Base-by-base conservation (phyloP, 2,888 invertebrate genomes). In the Xestia rhomboidea region DNA sequence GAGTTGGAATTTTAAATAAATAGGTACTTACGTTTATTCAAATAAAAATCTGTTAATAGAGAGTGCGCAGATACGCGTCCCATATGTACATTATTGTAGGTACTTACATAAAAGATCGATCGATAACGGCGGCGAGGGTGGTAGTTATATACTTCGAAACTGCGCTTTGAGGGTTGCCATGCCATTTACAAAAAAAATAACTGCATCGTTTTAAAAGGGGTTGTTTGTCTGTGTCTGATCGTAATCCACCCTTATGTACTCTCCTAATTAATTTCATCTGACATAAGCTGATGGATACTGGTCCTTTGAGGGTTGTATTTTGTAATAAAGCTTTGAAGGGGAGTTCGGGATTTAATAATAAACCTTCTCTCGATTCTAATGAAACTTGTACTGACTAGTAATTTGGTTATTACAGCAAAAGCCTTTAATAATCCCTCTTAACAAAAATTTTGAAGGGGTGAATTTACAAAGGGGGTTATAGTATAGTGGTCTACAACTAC, bases 301-400 rank as follows among this genome's bases (percentile, higher is more conserved):
- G 44, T 7, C 27, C 44, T 81, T 73, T 80, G 66, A 62, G 24
- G 60, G 38, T 62, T 62, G 44, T 11, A n/a, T 38, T 80, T 67
- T 77, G 5, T 41, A 41, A 30, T 69, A 46, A 27, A 6, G 18
- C 1, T 64, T 66, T 41, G 18, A 71, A 44, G 57, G 71, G 44
- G n/a, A 57, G 13, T 66, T 57, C 0, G 11, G 4, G 4, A 41
- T 41, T n/a, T 34, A n/a, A 34, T 67, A 67, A 60, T 68, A 38
- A 68, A 38, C 11, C 18, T 3, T 46, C 7, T 34, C 30, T 24
- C 1, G 3, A 7, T 46, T 77, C 63, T 38, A 46, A 54, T 64
- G 49, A 51, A 68, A 51, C 7, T 8, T 13, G 63, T 46, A 68
- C 4, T 41, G 21, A 13, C 11, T 54, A 27, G 30, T 57, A 21